Evolutionary conservation across 2,888 invertebrate species (phyloP).

Genomic region (Rotaria magnacalcarata): DNA sequence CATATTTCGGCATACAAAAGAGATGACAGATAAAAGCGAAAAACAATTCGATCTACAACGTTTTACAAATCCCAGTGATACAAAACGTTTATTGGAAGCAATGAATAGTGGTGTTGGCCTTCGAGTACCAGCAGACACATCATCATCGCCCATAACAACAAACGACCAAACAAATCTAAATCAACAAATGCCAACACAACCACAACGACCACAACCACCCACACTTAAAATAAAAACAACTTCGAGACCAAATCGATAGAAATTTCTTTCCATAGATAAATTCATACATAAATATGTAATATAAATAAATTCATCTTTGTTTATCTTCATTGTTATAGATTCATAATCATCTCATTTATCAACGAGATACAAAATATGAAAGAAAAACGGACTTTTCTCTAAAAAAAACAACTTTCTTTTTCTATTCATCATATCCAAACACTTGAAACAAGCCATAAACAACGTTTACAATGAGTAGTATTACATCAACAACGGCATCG

Average conservation of each 20-base stretch:
- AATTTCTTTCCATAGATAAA: neutral
- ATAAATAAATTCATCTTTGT: neutral
- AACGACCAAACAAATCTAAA: neutral
- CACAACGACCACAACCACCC: neutral
- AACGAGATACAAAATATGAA: neutral
- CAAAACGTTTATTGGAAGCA: conserved; percentile 11
- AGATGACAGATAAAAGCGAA: neutral
- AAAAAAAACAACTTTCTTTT: neutral
- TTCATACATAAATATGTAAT: neutral
- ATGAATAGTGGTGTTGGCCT: neutral
- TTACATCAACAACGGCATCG: neutral
- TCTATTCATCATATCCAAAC: neutral
- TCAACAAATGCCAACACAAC: neutral
- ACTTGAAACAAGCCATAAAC: neutral
- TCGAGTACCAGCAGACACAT: neutral
- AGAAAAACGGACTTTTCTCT: conserved; percentile 6
- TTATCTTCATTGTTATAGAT: neutral
- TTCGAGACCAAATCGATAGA: neutral
- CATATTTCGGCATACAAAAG: neutral
- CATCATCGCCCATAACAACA: neutral
- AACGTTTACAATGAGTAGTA: neutral
- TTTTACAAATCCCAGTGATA: neutral
- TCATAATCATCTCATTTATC: neutral
- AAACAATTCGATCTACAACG: conserved; percentile 21
- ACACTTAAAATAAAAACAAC: neutral